Conservation (phyloP, 2,888 invertebrate genomes). For the Nezara viridula region DNA sequence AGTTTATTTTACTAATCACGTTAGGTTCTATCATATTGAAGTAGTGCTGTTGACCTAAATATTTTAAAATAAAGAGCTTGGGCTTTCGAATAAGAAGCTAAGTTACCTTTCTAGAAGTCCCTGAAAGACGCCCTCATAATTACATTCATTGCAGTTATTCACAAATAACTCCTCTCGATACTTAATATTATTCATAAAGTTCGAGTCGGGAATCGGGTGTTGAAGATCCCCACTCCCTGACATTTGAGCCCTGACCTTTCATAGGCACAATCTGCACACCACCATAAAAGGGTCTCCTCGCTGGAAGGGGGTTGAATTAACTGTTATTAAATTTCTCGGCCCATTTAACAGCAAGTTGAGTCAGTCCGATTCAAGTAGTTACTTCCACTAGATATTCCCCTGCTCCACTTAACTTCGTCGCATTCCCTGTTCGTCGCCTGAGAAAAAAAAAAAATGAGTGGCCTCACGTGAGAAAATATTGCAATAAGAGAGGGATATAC, state of each 20-base stretch:
- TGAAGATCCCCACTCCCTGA: slow-evolving; percentile 46
- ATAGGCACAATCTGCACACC: slow-evolving; percentile 50
- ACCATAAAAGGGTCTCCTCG: slow-evolving; percentile 7
- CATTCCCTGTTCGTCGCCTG: background rate
- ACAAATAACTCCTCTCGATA: background rate
- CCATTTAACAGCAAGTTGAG: slow-evolving; percentile 58
- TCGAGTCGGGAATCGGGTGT: background rate
- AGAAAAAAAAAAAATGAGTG: background rate
- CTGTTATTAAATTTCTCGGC: slow-evolving; percentile 58
- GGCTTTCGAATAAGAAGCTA: background rate
- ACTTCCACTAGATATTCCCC: slow-evolving; percentile 56
- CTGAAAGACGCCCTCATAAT: slow-evolving; percentile 10
- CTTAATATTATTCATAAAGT: slow-evolving; percentile 48
- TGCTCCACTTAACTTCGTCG: slow-evolving; percentile 47
- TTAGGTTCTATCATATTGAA: too few species aligned
- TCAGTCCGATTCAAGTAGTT: slow-evolving; percentile 52
- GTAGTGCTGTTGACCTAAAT: too few species aligned
- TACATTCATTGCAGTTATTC: too few species aligned
- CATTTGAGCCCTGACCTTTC: slow-evolving; percentile 55
- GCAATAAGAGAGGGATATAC: background rate
- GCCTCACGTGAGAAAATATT: background rate
- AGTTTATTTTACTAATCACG: too few species aligned
- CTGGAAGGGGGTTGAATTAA: slow-evolving; percentile 52
- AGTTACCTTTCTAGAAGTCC: background rate
- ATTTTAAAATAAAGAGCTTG: too few species aligned